Base-by-base conservation (phyloP, 2,888 invertebrate genomes). In the Drosophila engyochracea region DNA sequence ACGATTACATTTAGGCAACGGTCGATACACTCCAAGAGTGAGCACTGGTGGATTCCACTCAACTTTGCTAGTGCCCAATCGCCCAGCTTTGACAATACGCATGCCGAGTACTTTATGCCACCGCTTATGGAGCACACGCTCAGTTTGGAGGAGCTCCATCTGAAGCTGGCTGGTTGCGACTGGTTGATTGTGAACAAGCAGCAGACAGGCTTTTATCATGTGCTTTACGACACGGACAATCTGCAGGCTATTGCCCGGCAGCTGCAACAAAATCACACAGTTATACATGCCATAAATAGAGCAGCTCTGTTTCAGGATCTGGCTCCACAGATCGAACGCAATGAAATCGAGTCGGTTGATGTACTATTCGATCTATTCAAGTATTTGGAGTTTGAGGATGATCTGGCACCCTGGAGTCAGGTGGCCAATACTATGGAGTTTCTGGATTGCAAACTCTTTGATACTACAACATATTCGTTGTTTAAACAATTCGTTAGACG, bases 241-340 rank as follows among this genome's bases (percentile, higher is more conserved):
- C 96, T 97, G 95, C 89, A 93, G 2, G 93, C 95, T 0, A 94
- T 98, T 6, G 95, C 95, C 14, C 94, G 95, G 31, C 95, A 91
- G 95, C 65, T 94, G 96, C 95, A 95, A 9, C 94, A 94, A 4
- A 95, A 95, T 53, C 96, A 95, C 81, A 93, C 94, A 81, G 94
- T 95, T 35, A 96, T 98, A 64, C 95, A 96, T 77, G 94, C 95
- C 1, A 95, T 96, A 57, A 98, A 98, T 90, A 94, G 98, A 62
- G 97, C 97, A 0, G 97, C 98, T 89, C 94, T 99, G 57, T 94
- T 99, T 16, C 97, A 98, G 79, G 98, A 99, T 91, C 95, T 96
- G 0, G 77, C 73, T 22, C 85, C 60, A 93, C 94, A 95, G 69
- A 91, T 96, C 53, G 96, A 96, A 28, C 94, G 95, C 74, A 95